Percentiles rank a stretch among this genome's conserved stretches.
These are phyloP conservation scores for Andricus curvator DNA, from an alignment of 2,888 invertebrate genomes.

Conservation along the genomic window DNA sequence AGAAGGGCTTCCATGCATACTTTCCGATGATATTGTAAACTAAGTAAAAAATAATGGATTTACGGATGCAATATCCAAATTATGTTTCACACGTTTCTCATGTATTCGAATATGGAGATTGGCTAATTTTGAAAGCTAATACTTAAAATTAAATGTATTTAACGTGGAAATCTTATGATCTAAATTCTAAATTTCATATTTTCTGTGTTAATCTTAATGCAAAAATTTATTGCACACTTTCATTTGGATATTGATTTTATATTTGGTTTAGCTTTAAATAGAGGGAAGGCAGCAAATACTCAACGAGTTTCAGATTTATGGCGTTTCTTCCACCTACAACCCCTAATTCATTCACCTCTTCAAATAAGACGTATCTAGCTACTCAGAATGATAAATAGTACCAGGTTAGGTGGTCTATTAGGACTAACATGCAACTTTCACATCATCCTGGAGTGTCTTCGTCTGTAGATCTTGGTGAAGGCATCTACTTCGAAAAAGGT, in stretches of 20 bases:
- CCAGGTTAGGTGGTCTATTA: neutral
- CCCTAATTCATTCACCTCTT: neutral
- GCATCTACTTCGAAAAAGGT: neutral
- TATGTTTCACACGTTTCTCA: no score
- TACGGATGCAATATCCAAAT: no score
- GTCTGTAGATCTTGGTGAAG: no score
- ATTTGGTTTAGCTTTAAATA: neutral
- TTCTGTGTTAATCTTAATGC: neutral
- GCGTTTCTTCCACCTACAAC: neutral
- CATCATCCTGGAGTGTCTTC: neutral
- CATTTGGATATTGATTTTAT: neutral
- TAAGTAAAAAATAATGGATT: no score
- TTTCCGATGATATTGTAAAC: no score
- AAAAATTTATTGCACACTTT: neutral
- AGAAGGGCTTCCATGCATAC: no score
- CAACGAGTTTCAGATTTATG: neutral
- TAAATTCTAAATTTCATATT: neutral
- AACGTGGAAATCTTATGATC: neutral
- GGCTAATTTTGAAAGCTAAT: no score
- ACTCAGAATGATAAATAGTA: conserved; percentile 24
- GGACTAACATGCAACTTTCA: conserved; percentile 24
- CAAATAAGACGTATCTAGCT: neutral
- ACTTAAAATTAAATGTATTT: neutral
- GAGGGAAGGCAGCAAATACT: neutral
- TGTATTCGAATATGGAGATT: no score